phyloP scores from a whole-genome alignment of 1,140 invertebrate species.

The Drosophila funebris region DNA sequence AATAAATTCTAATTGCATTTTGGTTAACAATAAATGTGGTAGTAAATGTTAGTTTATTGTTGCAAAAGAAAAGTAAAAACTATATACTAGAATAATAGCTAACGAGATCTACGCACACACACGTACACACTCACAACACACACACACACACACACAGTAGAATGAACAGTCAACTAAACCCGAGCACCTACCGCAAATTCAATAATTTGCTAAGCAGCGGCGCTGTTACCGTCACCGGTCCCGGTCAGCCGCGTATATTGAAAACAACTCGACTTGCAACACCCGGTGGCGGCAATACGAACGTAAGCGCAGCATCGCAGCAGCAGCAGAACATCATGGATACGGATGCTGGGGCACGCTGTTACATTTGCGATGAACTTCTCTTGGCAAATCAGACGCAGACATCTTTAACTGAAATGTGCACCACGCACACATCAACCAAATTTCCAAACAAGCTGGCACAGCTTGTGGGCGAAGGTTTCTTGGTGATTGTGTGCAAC shows the following conservation, averaged over 20 bases:
- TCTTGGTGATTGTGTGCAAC: conserved; percentile 78
- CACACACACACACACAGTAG: conserved; percentile 28
- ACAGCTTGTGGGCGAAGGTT: conserved; percentile 80
- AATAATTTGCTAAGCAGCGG: conserved; percentile 83
- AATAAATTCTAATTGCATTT: conserved; percentile 1
- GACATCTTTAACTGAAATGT: conserved; percentile 73
- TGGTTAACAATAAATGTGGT: conserved; percentile 4
- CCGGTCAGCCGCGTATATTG: conserved; percentile 76
- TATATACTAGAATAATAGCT: conserved; percentile 45
- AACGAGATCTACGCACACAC: conserved; percentile 23
- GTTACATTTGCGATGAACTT: conserved; percentile 80
- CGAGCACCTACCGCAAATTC: conserved; percentile 81
- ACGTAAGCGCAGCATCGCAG: conserved; percentile 14
- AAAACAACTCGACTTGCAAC: conserved; percentile 69
- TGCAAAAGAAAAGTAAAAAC: conserved; percentile 14
- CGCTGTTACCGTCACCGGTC: conserved; percentile 80
- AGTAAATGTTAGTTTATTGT: conserved; percentile 12
- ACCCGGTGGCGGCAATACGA: conserved; percentile 39
- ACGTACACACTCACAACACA: conserved; percentile 28
- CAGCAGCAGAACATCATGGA: conserved; percentile 54
- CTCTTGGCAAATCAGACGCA: conserved; percentile 51
- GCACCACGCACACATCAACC: conserved; percentile 74
- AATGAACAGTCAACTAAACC: conserved; percentile 81
- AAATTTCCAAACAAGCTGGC: conserved; percentile 83
- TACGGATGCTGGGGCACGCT: conserved; percentile 54